Evolutionary conservation across 2,888 invertebrate species (phyloP).

Genomic region (Eupeodes latifasciatus): DNA sequence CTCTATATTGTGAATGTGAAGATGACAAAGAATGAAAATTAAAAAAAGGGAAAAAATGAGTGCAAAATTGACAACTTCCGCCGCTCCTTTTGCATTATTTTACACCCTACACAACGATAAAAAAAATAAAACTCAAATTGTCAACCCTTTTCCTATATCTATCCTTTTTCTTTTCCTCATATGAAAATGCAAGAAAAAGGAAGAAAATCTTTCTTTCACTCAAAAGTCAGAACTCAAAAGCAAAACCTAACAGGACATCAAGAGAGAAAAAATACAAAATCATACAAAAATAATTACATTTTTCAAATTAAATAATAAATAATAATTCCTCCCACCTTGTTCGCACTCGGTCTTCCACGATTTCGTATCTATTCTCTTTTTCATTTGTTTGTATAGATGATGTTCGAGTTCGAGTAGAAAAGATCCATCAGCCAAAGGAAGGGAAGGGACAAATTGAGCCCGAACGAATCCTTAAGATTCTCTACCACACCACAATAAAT

Average conservation of each 20-base stretch:
- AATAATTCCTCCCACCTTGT: slow-evolving; percentile 70
- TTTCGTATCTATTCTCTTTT: slow-evolving; percentile 52
- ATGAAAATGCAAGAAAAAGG: not conserved
- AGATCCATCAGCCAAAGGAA: slow-evolving; percentile 26
- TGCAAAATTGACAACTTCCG: slow-evolving; percentile 26
- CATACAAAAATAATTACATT: slow-evolving; percentile 46
- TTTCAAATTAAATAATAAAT: slow-evolving; percentile 62
- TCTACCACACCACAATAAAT: slow-evolving; percentile 33
- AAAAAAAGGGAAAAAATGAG: slow-evolving; percentile 19
- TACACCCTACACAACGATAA: not conserved
- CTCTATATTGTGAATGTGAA: slow-evolving; percentile 13
- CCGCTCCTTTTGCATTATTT: not conserved
- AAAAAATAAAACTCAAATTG: slow-evolving; percentile 10
- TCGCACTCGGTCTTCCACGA: slow-evolving; percentile 39
- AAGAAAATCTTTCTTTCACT: not conserved
- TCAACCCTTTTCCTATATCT: slow-evolving; percentile 30
- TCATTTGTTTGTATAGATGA: slow-evolving; percentile 10
- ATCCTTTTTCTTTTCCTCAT: not conserved
- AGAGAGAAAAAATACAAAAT: not conserved
- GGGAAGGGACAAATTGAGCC: not conserved
- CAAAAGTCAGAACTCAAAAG: not conserved
- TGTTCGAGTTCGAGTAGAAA: slow-evolving; percentile 15
- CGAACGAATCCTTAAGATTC: slow-evolving; percentile 64
- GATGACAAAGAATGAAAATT: not conserved
- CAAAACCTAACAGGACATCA: not conserved